A percentile compares a stretch with the other conserved stretches of the same genome.
These are phyloP conservation scores for Bombylius discolor DNA, from an alignment of 2,888 invertebrate genomes.

Conservation along the genomic window DNA sequence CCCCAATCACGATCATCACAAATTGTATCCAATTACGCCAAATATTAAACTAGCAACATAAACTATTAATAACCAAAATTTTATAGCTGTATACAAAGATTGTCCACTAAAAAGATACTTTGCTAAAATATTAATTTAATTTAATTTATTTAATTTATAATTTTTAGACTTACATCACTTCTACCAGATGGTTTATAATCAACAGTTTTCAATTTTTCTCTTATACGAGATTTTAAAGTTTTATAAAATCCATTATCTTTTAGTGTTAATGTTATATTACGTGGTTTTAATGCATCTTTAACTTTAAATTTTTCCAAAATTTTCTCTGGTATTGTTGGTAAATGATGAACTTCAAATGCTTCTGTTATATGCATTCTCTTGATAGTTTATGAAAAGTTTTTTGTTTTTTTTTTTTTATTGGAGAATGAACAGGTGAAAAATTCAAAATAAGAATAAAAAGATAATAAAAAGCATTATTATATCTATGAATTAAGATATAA, in stretches of 20 bases:
- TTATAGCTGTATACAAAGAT: conserved; percentile 20
- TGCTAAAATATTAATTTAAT: too few relatives aligned
- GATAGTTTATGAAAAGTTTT: background rate
- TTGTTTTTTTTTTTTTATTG: too few relatives aligned
- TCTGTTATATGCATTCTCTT: conserved; percentile 70
- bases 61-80: conserved; percentile 43
- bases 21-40: conserved; percentile 48
- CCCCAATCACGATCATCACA: conserved; percentile 57
- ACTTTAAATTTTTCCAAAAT: conserved; percentile 53
- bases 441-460: background rate
- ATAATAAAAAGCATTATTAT: too few relatives aligned
- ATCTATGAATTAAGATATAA: too few relatives aligned
- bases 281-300: conserved; percentile 45
- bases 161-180: conserved; percentile 31
- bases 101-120: conserved; percentile 34
- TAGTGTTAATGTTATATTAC: conserved; percentile 62
- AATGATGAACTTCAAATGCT: conserved; percentile 61
- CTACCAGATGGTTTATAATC: conserved; percentile 31
- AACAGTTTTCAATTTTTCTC: conserved; percentile 43
- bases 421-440: background rate
- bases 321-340: conserved; percentile 44
- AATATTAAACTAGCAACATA: conserved; percentile 47
- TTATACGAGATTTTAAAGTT: conserved; percentile 49
- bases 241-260: conserved; percentile 60
- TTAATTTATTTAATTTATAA: too few relatives aligned